Base-by-base conservation (phyloP, 1,140 invertebrate species). In the Diprion similis region DNA sequence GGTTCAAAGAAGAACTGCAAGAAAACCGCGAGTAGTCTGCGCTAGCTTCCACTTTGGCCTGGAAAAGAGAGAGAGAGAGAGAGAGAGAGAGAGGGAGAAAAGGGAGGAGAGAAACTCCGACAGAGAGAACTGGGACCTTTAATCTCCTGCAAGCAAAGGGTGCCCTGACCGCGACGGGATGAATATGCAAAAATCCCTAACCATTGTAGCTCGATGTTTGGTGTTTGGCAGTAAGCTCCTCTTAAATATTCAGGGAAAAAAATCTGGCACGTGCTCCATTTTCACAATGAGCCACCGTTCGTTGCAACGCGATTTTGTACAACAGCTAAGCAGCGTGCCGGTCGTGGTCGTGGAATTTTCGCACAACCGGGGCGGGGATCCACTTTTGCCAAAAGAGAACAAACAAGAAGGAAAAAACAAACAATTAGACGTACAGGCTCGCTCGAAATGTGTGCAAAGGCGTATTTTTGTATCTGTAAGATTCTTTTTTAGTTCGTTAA, bases 61-160 rank as follows among this genome's bases (percentile, higher is more conserved):
- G 24, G 24, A 37, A 37, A 37, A 37, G 24, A 37, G 24, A 37
- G 24, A 37, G 24, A n/a, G n/a, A n/a, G n/a, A n/a, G n/a, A n/a
- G 10, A 51, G 15, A 59, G 51, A 59, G 51, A 59, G 51, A 15
- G n/a, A 59, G 51, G n/a, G 24, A n/a, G n/a, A n/a, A 11, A n/a
- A 59, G 8, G n/a, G 51, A 59, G 51, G n/a, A 17, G 51, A 15
- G 11, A 17, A 7, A 13, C 3, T 59, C 3, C 51, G 51, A 59
- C 51, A 59, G 51, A 59, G 51, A 9, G 51, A 59, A 59, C 51
- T 59, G 51, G 51, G 51, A 59, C 51, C 51, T 59, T 59, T 59
- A 59, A 59, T 59, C 51, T 59, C 51, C 51, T 59, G n/a, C 51
- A 17, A 59, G 51, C 51, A 59, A 59, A 59, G 51, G 51, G 51